Evolutionary conservation across 2,113 vertebrate genomes (phyloP), one percentile per base, ranked within the genome.

Genomic region (Orcinus orca): DNA sequence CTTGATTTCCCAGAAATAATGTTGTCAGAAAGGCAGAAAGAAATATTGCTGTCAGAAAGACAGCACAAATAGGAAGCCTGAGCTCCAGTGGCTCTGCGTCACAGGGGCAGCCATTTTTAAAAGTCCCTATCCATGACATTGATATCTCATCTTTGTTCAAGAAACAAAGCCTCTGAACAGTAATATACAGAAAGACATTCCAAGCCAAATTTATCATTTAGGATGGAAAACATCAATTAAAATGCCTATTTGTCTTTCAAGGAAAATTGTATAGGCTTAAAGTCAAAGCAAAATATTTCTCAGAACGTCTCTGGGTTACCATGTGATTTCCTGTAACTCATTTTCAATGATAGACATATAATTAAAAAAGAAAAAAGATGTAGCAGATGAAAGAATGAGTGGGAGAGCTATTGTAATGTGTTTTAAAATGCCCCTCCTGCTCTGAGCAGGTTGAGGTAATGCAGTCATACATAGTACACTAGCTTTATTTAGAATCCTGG

Each of bases 241-340:
- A 85, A 93, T 71, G 29, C 68, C 58, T 50, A 29, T 85, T 93
- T 89, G 53, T 93, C 67, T 88, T 55, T 62, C 60, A 13, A 91
- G 74, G 86, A 97, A 97, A 67, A 83, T 12, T 68, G 53, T 21
- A 67, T 21, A 62, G 21, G 31, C 63, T 83, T 80, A 21, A 86
- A 84, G 77, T 76, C 62, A 95, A 95, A 94, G 68, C 67, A 91
- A 84, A 96, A 77, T 65, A 88, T 71, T 96, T 93, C 76, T 88
- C 74, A 36, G 76, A 70, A 62, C 13, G 50, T 73, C 47, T 95
- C 89, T 38, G n/a, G 68, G 63, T 53, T 76, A 67, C 23, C 76
- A 38, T 82, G n/a, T 12, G 93, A 87, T 77, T 96, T 91, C 70
- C 58, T 67, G 60, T 21, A 95, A 73, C 6, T 93, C 55, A 67